Evolutionary conservation across 2,113 vertebrate species (phyloP).

Genomic region (Ciconia stormi): DNA sequence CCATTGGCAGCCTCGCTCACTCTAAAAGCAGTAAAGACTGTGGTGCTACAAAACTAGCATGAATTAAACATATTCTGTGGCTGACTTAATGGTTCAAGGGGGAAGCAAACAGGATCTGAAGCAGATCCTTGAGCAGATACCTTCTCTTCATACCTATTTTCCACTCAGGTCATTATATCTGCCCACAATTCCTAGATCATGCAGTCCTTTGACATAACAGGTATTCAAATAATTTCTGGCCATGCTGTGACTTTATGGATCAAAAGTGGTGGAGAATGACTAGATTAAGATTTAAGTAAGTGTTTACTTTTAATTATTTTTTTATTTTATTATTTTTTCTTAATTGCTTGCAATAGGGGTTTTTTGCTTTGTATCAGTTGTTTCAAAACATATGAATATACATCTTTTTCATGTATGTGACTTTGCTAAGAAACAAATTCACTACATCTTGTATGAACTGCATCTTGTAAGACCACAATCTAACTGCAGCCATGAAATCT

Average conservation of each 20-base stretch:
- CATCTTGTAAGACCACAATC: background rate
- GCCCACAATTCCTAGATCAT: background rate
- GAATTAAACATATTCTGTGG: background rate
- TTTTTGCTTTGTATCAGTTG: background rate
- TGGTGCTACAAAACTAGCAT: background rate
- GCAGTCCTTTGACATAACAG: background rate
- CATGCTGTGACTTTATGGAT: background rate
- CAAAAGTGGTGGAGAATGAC: background rate
- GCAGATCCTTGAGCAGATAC: background rate
- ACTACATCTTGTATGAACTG: background rate
- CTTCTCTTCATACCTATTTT: background rate
- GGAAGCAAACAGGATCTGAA: background rate
- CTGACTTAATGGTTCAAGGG: background rate
- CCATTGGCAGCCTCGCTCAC: background rate
- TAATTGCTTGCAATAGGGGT: background rate
- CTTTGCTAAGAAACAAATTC: background rate
- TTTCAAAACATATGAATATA: background rate
- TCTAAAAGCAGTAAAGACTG: background rate
- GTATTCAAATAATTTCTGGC: background rate
- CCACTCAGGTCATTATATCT: background rate
- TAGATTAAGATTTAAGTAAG: background rate
- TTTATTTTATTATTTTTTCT: background rate
- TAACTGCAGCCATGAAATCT: background rate
- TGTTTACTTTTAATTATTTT: background rate
- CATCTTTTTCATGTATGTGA: background rate